Evolutionary conservation across 2,888 invertebrate genomes (phyloP), one percentile per base, ranked within the genome.

Genomic region (Trichopria drosophilae): DNA sequence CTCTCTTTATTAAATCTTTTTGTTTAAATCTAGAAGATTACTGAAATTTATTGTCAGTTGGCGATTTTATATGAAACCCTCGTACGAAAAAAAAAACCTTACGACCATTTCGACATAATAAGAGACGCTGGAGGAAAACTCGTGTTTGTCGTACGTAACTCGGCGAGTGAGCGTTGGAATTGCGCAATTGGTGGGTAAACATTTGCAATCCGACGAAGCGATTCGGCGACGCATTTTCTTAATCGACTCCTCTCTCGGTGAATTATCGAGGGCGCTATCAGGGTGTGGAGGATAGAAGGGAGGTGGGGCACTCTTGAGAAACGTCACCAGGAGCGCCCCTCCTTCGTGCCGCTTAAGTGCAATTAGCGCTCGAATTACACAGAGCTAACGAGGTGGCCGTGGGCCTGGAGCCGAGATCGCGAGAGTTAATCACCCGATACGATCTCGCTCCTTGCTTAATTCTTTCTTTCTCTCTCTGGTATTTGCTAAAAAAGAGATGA

Each of bases 311-410:
- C 46, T 55, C 29, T 46, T 28, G 29, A 46, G 46, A n/a, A n/a
- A n/a, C n/a, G n/a, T n/a, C n/a, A n/a, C n/a, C n/a, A n/a, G n/a
- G n/a, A n/a, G n/a, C 48, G 26, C 44, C 55, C 51, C 61, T 59
- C 54, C 59, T 59, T 59, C 62, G 55, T 61, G 64, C 63, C 15
- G 26, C n/a, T 65, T 64, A 63, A 62, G 62, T 63, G 69, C 71
- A 72, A 72, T 72, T 72, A 71, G 71, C 66, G 67, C 66, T 69
- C 70, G 72, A 72, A 72, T 72, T 71, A 72, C 72, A 70, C 69
- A 67, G 68, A 65, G 66, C 69, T 72, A 72, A 72, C 72, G 71
- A 72, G 70, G 64, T 65, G 65, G 64, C 59, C 55, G 61, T 51
- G 51, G 45, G 37, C 43, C 56, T 54, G 56, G 54, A 57, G 59